Evolutionary conservation across 2,797 vertebrate species (phyloP).

Genomic region (Esox lucius): DNA sequence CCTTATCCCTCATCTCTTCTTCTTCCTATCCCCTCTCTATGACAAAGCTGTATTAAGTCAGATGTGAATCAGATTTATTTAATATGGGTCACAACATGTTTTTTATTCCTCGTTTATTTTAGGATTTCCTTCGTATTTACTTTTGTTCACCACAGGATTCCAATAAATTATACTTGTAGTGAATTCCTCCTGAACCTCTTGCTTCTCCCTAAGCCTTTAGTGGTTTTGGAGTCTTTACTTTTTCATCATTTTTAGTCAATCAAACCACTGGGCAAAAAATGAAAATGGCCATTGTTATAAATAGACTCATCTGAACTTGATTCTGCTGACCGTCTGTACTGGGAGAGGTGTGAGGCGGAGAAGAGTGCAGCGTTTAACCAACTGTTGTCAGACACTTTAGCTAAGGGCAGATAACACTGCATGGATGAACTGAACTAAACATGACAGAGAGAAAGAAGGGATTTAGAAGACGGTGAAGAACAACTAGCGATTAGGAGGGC

Average conservation of each 20-base stretch:
- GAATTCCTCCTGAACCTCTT: conserved; percentile 27
- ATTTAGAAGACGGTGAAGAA: not conserved
- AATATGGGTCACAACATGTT: not conserved
- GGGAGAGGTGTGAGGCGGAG: conserved; percentile 21
- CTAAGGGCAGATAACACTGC: conserved; percentile 33
- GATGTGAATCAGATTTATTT: not conserved
- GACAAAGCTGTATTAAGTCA: too few relatives aligned
- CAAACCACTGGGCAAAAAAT: conserved; percentile 36
- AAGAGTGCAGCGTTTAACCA: conserved; percentile 29
- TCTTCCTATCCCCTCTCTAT: too few relatives aligned
- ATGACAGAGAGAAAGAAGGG: not conserved
- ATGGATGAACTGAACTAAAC: conserved; percentile 31
- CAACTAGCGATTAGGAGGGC: conserved; percentile 34
- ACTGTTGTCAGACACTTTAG: conserved; percentile 32
- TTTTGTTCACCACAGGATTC: conserved; percentile 31
- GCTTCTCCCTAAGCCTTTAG: not conserved
- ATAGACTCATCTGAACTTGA: conserved; percentile 33
- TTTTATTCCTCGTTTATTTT: conserved; percentile 48
- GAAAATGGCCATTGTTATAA: conserved; percentile 56
- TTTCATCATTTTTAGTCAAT: conserved; percentile 14
- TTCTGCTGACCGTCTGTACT: not conserved
- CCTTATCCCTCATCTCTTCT: too few relatives aligned
- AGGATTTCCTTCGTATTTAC: conserved; percentile 44
- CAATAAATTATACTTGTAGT: conserved; percentile 32
- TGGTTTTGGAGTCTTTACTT: conserved; percentile 1